A percentile compares a stretch with the other conserved stretches of the same genome.
phyloP scores from a whole-genome alignment of 1,140 invertebrate species.

The Hypsibius dujardini region DNA sequence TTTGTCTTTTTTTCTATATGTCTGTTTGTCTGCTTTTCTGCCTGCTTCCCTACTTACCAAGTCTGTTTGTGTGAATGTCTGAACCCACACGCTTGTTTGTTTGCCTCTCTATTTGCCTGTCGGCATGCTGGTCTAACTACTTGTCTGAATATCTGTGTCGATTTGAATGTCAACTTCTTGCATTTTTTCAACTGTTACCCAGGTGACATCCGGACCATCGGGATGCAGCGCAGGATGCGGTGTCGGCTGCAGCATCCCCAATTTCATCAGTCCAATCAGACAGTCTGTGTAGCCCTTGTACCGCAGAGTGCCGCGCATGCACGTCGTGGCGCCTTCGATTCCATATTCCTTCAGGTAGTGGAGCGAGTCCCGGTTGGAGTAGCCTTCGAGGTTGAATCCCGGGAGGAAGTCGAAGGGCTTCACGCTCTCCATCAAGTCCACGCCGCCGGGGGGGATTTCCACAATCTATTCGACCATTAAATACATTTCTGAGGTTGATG shows the following conservation, averaged over 20 bases:
- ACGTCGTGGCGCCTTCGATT: slow-evolving; percentile 54
- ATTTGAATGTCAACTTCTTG: slow-evolving; percentile 1
- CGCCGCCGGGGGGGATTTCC: slow-evolving; percentile 63
- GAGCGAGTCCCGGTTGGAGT: slow-evolving; percentile 87
- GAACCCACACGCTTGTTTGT: too few relatives aligned
- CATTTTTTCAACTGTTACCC: slow-evolving; percentile 44
- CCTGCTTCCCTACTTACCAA: too few relatives aligned
- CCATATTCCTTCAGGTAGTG: slow-evolving; percentile 72
- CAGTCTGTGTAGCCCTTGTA: slow-evolving; percentile 77
- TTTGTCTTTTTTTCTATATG: too few relatives aligned
- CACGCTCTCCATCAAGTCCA: slow-evolving; percentile 59
- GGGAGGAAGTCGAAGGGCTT: slow-evolving; percentile 71
- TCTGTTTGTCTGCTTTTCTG: too few relatives aligned
- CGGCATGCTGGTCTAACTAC: too few relatives aligned
- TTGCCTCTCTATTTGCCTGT: too few relatives aligned
- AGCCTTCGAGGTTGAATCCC: slow-evolving; percentile 86
- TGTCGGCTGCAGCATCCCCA: slow-evolving; percentile 71
- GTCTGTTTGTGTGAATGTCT: too few relatives aligned
- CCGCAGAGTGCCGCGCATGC: slow-evolving; percentile 74
- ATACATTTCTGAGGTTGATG: too few relatives aligned
- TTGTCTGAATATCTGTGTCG: too few relatives aligned
- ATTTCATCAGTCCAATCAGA: slow-evolving; percentile 59
- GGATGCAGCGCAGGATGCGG: slow-evolving; percentile 72
- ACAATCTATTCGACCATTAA: slow-evolving; percentile 49
- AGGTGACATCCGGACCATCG: slow-evolving; percentile 84